phyloP scores from a whole-genome alignment of 2,113 vertebrate species.

The Podocnemis expansa region DNA sequence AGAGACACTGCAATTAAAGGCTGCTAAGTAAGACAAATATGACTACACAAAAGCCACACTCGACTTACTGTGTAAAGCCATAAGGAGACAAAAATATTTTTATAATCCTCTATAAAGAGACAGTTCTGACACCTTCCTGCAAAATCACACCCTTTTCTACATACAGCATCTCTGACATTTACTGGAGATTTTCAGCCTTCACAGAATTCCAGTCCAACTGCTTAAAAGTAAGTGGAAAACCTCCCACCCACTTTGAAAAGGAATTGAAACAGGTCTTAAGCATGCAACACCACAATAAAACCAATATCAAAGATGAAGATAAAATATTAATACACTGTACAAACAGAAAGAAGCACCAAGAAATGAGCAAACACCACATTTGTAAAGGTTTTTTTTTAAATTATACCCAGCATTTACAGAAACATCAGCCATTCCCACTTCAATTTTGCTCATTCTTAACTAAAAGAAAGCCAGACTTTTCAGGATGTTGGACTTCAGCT shows the following conservation, averaged over 20 bases:
- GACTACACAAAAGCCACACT: neutral
- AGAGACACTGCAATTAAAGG: neutral
- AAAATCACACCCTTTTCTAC: fast-evolving
- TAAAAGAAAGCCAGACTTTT: neutral
- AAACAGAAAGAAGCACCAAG: neutral
- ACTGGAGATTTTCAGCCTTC: neutral
- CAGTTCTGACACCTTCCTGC: fast-evolving
- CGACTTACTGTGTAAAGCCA: neutral
- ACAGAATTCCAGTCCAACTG: neutral
- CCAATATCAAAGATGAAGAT: neutral
- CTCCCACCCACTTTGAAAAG: fast-evolving
- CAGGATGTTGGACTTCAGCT: neutral
- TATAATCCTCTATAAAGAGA: neutral
- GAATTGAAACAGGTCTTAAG: fast-evolving
- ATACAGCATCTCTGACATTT: neutral
- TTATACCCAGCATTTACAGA: neutral
- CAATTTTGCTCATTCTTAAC: neutral
- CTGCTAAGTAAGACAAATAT: neutral
- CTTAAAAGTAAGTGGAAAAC: neutral
- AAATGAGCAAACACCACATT: neutral
- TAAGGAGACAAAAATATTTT: neutral
- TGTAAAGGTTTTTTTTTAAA: neutral
- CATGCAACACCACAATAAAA: neutral
- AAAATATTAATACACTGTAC: slow-evolving; percentile 1
- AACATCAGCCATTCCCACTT: neutral